Evolutionary conservation across 2,797 vertebrate species (phyloP), one percentile per base, ranked within the genome.

Genomic region (Crax fasciolata): DNA sequence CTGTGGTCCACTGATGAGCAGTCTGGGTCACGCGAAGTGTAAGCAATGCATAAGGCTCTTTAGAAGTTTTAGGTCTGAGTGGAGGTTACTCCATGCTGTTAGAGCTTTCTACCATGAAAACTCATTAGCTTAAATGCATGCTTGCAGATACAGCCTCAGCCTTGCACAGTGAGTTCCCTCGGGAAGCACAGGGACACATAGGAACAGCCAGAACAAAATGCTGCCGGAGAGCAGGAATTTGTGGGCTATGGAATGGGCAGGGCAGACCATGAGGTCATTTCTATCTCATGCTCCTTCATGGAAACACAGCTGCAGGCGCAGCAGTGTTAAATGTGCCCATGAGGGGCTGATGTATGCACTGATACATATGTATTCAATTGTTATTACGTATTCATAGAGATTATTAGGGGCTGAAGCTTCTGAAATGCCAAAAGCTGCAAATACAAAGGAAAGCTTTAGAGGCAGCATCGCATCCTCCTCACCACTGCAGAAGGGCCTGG

Each of bases 1-100:
- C n/a, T 0, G 0, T 3, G 10, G 48, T 51, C 39, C 46, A 30
- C 76, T 23, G 16, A 57, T 27, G 18, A 55, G 21, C 2, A 18
- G 27, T 23, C 23, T 65, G 57, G 57, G 13, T 80, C 35, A 25
- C 3, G 2, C 39, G 11, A 72, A 73, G 49, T 3, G 3, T 28
- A 73, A 70, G 28, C 17, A 23, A 62, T 8, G 20, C 15, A 13
- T 73, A 32, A 76, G 8, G 39, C 18, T 67, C 24, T 88, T 62
- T 8, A 14, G 75, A 19, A 41, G 44, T n/a, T 59, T 57, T n/a
- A 85, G 27, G 28, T 72, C 35, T 65, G 44, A 83, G 27, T 16
- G 23, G 13, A 84, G 79, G 23, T 62, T 84, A 65, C 55, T 55
- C 67, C 11, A 3, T 28, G 32, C 28, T 66, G 32, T 61, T 87